These are phyloP conservation scores for Hippopotamyrus pictus DNA, from an alignment of 2,797 vertebrate species.

Conservation along the genomic window DNA sequence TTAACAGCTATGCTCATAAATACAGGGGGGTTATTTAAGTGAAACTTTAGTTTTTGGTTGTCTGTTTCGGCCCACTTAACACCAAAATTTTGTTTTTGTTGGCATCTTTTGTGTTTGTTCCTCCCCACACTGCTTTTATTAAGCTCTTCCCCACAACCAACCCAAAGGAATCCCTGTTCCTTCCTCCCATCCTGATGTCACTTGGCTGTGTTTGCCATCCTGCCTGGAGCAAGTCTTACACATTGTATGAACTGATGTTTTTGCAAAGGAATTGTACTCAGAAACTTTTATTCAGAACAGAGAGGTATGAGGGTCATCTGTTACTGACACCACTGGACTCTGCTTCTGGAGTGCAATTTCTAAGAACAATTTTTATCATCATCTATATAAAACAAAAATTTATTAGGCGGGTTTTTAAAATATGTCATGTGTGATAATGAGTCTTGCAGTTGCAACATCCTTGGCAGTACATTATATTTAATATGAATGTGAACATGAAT, in stretches of 20 bases:
- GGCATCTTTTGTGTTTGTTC: not conserved
- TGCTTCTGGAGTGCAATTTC: not conserved
- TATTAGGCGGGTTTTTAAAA: not conserved
- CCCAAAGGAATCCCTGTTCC: not conserved
- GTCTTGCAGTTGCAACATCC: not conserved
- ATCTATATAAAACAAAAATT: not conserved
- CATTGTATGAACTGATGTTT: not conserved
- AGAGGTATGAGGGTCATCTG: not conserved
- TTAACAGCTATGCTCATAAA: not conserved
- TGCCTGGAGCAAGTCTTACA: not conserved
- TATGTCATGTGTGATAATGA: not conserved
- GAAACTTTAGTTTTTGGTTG: not conserved
- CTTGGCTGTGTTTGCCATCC: not conserved
- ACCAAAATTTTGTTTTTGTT: not conserved
- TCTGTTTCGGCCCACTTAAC: not conserved
- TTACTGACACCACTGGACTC: not conserved
- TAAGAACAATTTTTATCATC: not conserved
- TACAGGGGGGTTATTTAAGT: not conserved
- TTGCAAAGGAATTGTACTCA: not conserved
- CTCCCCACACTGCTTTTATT: not conserved
- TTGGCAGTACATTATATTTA: not conserved
- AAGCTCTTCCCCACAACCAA: not conserved
- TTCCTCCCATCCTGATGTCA: not conserved
- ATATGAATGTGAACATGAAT: not conserved
- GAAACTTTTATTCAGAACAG: not conserved